These are phyloP conservation scores for Nylanderia fulva DNA, from an alignment of 1,140 invertebrate species.

Conservation along the genomic window DNA sequence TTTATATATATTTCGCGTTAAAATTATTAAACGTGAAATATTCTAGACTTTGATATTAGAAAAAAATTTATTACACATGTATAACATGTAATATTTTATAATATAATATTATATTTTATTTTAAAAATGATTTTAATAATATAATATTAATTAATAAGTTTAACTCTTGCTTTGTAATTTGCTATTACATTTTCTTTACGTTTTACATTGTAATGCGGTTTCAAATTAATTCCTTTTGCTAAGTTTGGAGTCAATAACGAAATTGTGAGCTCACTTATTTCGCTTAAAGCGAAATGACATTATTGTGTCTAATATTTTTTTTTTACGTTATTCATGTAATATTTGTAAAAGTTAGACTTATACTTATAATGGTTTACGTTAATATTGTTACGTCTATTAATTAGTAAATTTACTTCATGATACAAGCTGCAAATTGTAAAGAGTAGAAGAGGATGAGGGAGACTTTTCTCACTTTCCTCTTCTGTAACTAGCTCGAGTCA, in stretches of 20 bases:
- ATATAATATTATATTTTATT: too few species aligned
- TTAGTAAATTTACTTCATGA: slow-evolving; percentile 54
- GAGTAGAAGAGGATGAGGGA: background rate
- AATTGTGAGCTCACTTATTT: background rate
- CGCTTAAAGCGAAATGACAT: slow-evolving; percentile 19
- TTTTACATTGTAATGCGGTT: slow-evolving; percentile 34
- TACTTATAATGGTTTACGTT: slow-evolving; percentile 10
- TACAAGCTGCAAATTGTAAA: slow-evolving; percentile 51
- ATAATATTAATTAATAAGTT: background rate
- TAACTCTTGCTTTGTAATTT: background rate
- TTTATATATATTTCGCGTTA: background rate
- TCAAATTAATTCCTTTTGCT: slow-evolving; percentile 42
- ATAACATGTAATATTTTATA: background rate
- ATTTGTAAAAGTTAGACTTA: slow-evolving; percentile 45
- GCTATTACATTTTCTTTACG: background rate
- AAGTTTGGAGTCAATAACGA: slow-evolving; percentile 55
- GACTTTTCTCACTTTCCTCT: slow-evolving; percentile 55
- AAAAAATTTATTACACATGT: background rate
- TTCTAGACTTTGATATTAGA: background rate
- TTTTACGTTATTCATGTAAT: slow-evolving; percentile 48
- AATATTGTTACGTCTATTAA: slow-evolving; percentile 66
- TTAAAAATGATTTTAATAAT: too few species aligned
- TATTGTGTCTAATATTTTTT: slow-evolving; percentile 50
- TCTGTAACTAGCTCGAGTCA: slow-evolving; percentile 45
- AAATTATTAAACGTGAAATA: background rate